Evolutionary conservation across 2,888 invertebrate species (phyloP), one percentile per base, ranked within the genome.

Genomic region (Pediacus dermestoides): DNA sequence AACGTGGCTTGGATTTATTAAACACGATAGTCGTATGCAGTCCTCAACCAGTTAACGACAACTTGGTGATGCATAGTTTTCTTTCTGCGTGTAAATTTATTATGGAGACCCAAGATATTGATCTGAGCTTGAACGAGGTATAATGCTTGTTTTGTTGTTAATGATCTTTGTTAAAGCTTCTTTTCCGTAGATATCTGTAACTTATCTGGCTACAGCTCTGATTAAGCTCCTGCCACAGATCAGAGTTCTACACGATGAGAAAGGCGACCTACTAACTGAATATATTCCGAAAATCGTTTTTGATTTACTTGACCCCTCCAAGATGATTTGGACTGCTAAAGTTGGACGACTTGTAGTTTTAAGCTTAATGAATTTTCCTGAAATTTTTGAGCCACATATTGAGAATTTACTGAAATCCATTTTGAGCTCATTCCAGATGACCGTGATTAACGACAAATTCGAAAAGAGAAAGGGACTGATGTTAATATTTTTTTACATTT

Each of bases 401-500:
- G 51, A 55, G 30, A 36, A 44, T 3, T 45, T 57, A 26, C 33
- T 57, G 15, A 49, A 50, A 25, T 50, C 50, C 12, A 37, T 55
- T 3, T 30, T 55, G 10, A 53, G 55, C 27, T 41, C 44, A 8
- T 26, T 44, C 2, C 46, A 46, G 25, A n/a, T n/a, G n/a, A n/a
- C n/a, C n/a, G 31, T 44, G 11, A 42, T 41, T 10, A 42, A 47
- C 14, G 44, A 49, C 7, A 32, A 35, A 11, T 21, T 43, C n/a
- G 30, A 44, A n/a, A 28, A 44, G 8, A 31, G 36, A 4, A 16
- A 33, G 2, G 34, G 41, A 6, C 14, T 40, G 6, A 54, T 54
- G 44, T 37, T 45, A 11, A 52, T 55, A 12, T 53, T 55, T 27
- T 37, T 47, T 4, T 57, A 52, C 28, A 55, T 57, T 28, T 54